Percentiles rank a stretch among this genome's conserved stretches.
These are phyloP conservation scores for Amphilophus citrinellus DNA, from an alignment of 2,113 vertebrate genomes.

Conservation along the genomic window DNA sequence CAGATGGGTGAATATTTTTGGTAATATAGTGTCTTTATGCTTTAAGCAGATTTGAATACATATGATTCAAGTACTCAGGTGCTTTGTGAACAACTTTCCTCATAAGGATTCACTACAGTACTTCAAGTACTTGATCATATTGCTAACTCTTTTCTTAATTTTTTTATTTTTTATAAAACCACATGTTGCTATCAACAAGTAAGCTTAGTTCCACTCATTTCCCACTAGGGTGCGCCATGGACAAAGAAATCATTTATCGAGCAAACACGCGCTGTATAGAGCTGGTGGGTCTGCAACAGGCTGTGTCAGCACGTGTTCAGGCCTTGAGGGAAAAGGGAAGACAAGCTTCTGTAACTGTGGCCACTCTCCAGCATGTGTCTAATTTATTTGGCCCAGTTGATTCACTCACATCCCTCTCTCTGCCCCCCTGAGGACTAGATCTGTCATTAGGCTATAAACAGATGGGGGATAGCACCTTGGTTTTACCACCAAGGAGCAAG, in stretches of 20 bases:
- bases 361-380: background rate
- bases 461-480: conserved; percentile 17
- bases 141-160: too few relatives aligned
- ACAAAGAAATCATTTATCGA: conserved; percentile 26
- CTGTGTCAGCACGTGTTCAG: conserved; percentile 25
- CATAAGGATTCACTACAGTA: too few relatives aligned
- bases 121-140: too few relatives aligned
- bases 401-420: background rate
- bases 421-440: conserved; percentile 4
- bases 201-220: background rate
- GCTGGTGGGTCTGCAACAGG: background rate
- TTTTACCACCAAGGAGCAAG: background rate
- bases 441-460: conserved; percentile 16
- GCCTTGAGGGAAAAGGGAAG: background rate
- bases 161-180: background rate
- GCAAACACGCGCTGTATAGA: background rate
- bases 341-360: conserved; percentile 13
- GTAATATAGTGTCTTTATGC: too few relatives aligned
- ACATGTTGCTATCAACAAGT: fast-evolving
- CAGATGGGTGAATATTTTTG: too few relatives aligned
- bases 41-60: too few relatives aligned
- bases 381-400: conserved; percentile 16
- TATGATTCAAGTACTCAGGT: too few relatives aligned
- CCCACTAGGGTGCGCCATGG: conserved; percentile 41
- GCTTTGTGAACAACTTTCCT: too few relatives aligned